Base-by-base conservation (phyloP, 2,797 vertebrate species). In the Leptatherina wallacei region DNA sequence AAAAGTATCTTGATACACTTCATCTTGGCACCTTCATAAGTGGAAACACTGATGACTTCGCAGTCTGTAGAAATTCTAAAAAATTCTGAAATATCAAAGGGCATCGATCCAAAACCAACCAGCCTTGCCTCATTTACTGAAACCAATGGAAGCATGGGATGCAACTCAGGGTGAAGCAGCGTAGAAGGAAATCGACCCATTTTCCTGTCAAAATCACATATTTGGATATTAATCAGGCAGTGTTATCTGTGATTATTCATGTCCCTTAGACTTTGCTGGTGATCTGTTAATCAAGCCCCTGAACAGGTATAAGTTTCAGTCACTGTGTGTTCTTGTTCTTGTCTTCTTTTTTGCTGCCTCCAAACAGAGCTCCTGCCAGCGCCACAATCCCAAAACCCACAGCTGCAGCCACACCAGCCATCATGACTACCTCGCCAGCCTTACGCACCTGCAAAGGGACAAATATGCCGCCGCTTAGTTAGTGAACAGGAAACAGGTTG, bases 381-480 rank as follows among this genome's bases (percentile, higher is more conserved):
- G 88, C 89, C 2, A 86, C 2, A 2, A 88, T 0, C 7, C 85
- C 93, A 0, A 93, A 0, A 33, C 35, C 65, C 6, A 85, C 1
- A 0, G 47, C 3, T 0, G 82, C n/a, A 14, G 64, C 73, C 0
- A 67, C 0, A 0, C 92, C 85, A 1, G 71, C 52, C 0, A 18
- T 35, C 36, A 85, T 0, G 2, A 20, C 88, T 0, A 32, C 8
- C 69, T 93, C 76, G 61, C 84, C 78, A 1, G 83, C 92, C 3
- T 85, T 61, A 22, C 78, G 65, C 61, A 95, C 94, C 94, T 95
- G 82, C 55, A 67, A 59, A 78, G 27, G 13, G n/a, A 40, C 36
- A 65, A 65, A 71, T 1, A 4, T 3, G 55, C 16, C 2, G 52
- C 6, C 7, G 42, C 38, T 52, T 1, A 59, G 32, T 29, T 7